Base-by-base conservation (phyloP, 2,797 vertebrate genomes). In the Centropyge bicolor region DNA sequence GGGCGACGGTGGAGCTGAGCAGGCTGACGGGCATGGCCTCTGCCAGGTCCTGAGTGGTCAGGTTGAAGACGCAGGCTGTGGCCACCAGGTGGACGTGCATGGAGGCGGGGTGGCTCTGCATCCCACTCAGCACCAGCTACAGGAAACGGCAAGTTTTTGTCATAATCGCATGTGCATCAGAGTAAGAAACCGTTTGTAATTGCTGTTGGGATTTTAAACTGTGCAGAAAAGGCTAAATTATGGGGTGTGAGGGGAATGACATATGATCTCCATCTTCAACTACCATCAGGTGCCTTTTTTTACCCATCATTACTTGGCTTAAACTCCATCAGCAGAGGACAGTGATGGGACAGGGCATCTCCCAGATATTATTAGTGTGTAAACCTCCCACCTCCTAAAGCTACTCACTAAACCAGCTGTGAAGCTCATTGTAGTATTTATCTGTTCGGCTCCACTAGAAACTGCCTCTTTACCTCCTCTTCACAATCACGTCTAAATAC, bases 41-140 rank as follows among this genome's bases (percentile, higher is more conserved):
- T 1, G 96, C 96, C 91, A 97, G 87, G 74, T 97, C 96, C 90
- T 96, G 96, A 78, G 95, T 95, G 77, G 97, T 98, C 87, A 99
- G 93, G 87, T 97, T 97, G 90, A 98, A 98, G 45, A 97, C 95
- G 66, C 98, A 99, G 0, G 97, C 97, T 0, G 97, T 96, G 31
- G 97, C 96, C 80, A 97, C 96, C 82, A 98, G 93, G 84, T 99
- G 97, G 82, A 99, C 93, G 0, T 96, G 95, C 72, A 96, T 90
- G 81, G 97, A 97, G 85, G 94, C 84, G 14, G 96, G 94, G 78
- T 99, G 97, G 80, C 95, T 97, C 91, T 94, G 96, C 98, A 99
- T 99, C 31, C 93, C 97, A 38, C 91, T 84, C 75, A 97, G 93
- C 83, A 99, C 97, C 84, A 99, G 93, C 97, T 99, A 86, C 72